Base-by-base conservation (phyloP, 2,797 vertebrate species). In the Sphenopsis melanotis region DNA sequence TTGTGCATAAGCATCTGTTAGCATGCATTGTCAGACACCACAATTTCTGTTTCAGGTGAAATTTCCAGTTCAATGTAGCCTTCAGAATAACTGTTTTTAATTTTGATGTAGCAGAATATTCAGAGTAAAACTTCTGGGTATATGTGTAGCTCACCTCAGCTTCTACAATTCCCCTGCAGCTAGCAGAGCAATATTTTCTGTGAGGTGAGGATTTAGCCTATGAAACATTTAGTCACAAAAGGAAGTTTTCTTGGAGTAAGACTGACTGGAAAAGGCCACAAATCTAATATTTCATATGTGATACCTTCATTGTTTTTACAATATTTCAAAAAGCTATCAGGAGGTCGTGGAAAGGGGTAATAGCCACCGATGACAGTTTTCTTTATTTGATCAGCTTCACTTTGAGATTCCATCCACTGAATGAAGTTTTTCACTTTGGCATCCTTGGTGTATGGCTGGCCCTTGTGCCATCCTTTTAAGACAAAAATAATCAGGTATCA, bases 381-480 rank as follows among this genome's bases (percentile, higher is more conserved):
- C 93, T 97, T 98, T 69, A 98, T 93, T 64, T 98, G 93, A 7
- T 96, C 79, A 16, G 96, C 97, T 95, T 99, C 98, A 10, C 94
- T 98, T 81, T 98, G 98, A 9, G 97, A 98, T 96, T 98, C 99
- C 36, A 96, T 98, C 99, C 99, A 99, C 39, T 98, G 98, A 94
- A 99, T 98, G 96, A 99, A 99, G 59, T 90, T 98, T 97, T 98
- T 98, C 82, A 99, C 99, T 92, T 96, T 98, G 42, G 97, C 85
- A 72, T 99, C 98, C 15, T 84, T 97, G 82, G 97, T 98, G 81
- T 99, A 99, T 0, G 98, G 98, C 83, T 99, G 98, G 60, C 98
- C 98, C 97, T 98, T 98, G 97, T 99, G 99, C 94, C 97, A 98
- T 61, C 98, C 98, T 99, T 96, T 91, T 9, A 74, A 88, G 93